Percentiles rank a stretch among this genome's conserved stretches.
phyloP scores from a whole-genome alignment of 2,888 invertebrate genomes.

The Patella pellucida region DNA sequence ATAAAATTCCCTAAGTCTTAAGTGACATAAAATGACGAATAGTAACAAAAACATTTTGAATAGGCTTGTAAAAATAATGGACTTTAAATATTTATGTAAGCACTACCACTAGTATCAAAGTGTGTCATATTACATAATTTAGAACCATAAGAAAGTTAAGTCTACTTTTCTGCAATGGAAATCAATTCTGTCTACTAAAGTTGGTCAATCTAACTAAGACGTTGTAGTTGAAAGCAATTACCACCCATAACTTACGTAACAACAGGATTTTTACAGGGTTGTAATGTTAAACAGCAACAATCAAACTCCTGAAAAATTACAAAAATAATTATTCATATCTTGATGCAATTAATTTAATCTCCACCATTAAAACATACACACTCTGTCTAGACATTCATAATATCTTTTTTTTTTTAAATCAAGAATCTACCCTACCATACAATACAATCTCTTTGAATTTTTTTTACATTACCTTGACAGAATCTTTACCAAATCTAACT shows the following conservation, averaged over 20 bases:
- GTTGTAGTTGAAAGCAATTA: too few relatives aligned
- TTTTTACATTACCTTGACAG: conserved; percentile 76
- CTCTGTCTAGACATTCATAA: neutral
- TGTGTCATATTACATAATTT: too few relatives aligned
- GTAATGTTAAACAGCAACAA: conserved; percentile 95
- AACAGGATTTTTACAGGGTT: conserved; percentile 94
- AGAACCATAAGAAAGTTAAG: too few relatives aligned
- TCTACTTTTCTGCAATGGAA: too few relatives aligned
- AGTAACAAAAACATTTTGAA: too few relatives aligned
- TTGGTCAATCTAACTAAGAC: too few relatives aligned
- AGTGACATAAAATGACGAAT: too few relatives aligned
- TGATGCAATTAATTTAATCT: neutral
- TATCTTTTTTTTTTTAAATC: neutral
- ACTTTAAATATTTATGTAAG: too few relatives aligned
- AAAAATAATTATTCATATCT: neutral
- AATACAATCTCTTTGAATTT: neutral
- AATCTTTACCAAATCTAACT: conserved; percentile 90
- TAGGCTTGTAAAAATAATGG: too few relatives aligned
- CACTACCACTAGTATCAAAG: too few relatives aligned
- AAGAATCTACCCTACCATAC: neutral
- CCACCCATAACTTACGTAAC: conserved; percentile 79
- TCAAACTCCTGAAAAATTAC: conserved; percentile 84
- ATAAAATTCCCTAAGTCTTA: too few relatives aligned
- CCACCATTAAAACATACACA: neutral
- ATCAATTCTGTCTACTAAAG: too few relatives aligned